Conservation (phyloP, 2,113 vertebrate genomes). For the Chamaetylas fuelleborni region DNA sequence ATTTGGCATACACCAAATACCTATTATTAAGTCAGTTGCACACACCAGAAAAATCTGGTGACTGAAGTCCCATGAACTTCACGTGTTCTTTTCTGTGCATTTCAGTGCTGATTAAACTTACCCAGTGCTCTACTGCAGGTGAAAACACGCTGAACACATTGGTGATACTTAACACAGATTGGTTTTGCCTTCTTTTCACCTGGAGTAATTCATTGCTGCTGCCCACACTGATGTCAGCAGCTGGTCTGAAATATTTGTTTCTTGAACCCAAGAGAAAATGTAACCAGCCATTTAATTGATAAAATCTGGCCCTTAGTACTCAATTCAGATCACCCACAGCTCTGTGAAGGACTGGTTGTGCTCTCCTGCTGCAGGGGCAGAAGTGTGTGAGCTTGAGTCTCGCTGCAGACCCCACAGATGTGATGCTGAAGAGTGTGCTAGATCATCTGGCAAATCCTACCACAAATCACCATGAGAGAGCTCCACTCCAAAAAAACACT, state of each 20-base stretch:
- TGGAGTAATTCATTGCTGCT: neutral
- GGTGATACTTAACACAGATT: neutral
- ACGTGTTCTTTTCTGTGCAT: neutral
- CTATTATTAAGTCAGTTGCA: neutral
- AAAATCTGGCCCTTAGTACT: neutral
- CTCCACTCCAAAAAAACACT: neutral
- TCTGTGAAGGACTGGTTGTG: neutral
- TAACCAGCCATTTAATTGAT: neutral
- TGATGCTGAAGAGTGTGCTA: neutral
- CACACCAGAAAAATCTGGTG: neutral
- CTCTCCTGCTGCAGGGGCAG: neutral
- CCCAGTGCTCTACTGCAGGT: neutral
- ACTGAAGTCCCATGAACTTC: neutral
- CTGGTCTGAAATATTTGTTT: neutral
- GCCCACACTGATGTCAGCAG: neutral
- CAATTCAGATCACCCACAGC: rapidly evolving
- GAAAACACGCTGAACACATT: neutral
- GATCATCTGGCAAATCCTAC: neutral
- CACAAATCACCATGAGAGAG: neutral
- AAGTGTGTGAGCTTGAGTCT: neutral
- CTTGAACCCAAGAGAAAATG: neutral
- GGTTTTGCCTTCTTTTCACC: neutral
- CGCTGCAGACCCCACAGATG: neutral
- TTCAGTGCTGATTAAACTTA: neutral
- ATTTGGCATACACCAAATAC: neutral